Evolutionary conservation across 2,113 vertebrate species (phyloP).

Genomic region (Psephotus haematonotus): DNA sequence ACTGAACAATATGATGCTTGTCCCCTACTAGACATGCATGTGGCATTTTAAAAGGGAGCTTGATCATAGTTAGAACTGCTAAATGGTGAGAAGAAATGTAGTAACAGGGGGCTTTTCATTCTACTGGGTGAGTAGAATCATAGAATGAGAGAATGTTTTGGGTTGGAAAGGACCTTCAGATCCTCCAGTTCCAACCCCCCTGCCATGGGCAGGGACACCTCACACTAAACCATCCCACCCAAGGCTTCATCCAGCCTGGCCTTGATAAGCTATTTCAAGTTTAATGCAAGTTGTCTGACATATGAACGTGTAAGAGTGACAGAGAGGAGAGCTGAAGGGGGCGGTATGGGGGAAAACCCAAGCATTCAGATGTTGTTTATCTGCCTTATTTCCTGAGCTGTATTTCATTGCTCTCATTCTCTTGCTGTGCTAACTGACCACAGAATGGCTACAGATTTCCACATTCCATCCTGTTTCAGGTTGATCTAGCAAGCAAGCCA

Average conservation of each 20-base stretch:
- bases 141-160: not conserved
- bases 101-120: not conserved
- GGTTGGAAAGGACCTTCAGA: not conserved
- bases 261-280: not conserved
- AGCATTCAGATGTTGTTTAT: not conserved
- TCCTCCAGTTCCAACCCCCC: no score
- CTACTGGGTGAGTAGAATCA: not conserved
- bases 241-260: no score
- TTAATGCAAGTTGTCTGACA: not conserved
- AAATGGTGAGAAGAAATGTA: not conserved
- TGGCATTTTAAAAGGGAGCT: not conserved
- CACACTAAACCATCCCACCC: no score
- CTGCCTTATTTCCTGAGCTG: not conserved
- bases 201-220: no score
- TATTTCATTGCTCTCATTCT: not conserved
- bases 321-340: not conserved
- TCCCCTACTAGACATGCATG: not conserved
- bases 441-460: not conserved
- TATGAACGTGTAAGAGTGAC: not conserved
- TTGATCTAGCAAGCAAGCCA: not conserved
- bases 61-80: not conserved
- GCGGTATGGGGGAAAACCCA: not conserved
- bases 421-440: not conserved
- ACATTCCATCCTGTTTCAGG: not conserved
- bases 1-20: not conserved